phyloP scores from a whole-genome alignment of 2,888 invertebrate species.

The Steinernema carpocapsae region DNA sequence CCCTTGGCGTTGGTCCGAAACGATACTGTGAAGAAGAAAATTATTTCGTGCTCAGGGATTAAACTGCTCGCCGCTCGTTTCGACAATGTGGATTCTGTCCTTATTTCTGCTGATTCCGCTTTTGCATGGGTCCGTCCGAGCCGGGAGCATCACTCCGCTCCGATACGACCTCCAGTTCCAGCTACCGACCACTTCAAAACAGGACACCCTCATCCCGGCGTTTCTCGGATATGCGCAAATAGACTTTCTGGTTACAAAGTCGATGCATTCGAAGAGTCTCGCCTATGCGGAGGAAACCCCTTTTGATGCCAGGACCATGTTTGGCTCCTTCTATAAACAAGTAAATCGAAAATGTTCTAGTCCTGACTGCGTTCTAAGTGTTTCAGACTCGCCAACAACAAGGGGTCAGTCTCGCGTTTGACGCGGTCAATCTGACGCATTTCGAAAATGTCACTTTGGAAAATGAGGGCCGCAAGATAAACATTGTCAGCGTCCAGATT shows the following conservation, averaged over 20 bases:
- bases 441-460: slow-evolving; percentile 48
- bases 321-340: too few species aligned
- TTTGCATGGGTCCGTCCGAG: background rate
- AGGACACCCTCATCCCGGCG: slow-evolving; percentile 49
- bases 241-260: slow-evolving; percentile 47
- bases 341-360: too few species aligned
- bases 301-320: too few species aligned
- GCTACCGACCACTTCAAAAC: slow-evolving; percentile 48
- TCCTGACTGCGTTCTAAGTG: too few species aligned
- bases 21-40: slow-evolving; percentile 16
- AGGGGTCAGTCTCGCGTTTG: slow-evolving; percentile 22
- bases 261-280: slow-evolving; percentile 23
- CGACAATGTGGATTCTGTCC: slow-evolving; percentile 5
- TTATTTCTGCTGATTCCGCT: background rate
- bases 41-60: slow-evolving; percentile 18
- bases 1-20: slow-evolving; percentile 33
- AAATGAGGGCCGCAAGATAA: slow-evolving; percentile 39
- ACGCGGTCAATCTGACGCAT: slow-evolving; percentile 38
- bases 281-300: too few species aligned
- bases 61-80: background rate
- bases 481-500: slow-evolving; percentile 37
- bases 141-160: slow-evolving; percentile 38
- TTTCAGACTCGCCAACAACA: background rate
- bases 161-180: slow-evolving; percentile 51
- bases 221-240: slow-evolving; percentile 47